phyloP scores from a whole-genome alignment of 30 jellyfish, hydroid and myxozoan species.

The Hydractinia echinata region DNA sequence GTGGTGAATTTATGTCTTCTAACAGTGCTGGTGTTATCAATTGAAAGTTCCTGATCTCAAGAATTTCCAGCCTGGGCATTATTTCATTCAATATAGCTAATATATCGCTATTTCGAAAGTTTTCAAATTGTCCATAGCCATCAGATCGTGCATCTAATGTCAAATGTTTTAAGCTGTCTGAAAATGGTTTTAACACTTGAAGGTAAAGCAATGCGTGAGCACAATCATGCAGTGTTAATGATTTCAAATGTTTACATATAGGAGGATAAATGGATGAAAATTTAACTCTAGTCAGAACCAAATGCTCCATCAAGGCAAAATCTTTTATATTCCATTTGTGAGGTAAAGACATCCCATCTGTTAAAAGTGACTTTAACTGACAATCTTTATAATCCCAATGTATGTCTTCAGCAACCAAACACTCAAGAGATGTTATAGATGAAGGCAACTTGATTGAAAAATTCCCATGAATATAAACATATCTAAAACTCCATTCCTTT shows the following conservation, averaged over 20 bases:
- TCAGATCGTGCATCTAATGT: constrained; percentile 1
- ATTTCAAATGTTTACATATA: neutral
- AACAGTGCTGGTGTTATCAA: neutral
- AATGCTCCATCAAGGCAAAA: neutral
- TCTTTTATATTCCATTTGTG: neutral
- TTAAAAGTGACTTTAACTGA: neutral
- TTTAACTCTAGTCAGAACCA: neutral
- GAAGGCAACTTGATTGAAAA: neutral
- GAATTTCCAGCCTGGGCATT: neutral
- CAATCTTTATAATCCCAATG: constrained; percentile 2
- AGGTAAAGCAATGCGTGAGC: neutral
- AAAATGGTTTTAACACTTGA: neutral
- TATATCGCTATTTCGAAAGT: neutral
- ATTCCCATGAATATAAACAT: constrained; percentile 1
- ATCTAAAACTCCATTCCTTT: neutral
- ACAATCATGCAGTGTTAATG: constrained; percentile 10
- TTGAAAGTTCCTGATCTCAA: neutral
- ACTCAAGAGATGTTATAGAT: neutral
- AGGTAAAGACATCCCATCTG: neutral
- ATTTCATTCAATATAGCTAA: neutral
- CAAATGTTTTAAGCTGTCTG: neutral
- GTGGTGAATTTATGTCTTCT: neutral
- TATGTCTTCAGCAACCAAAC: constrained; percentile 19
- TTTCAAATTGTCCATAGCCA: neutral
- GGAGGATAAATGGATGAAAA: constrained; percentile 12